Evolutionary conservation across 53 echinoderm and acorn worm species (phyloP), one percentile per base, ranked within the genome.

Genomic region (Echinometra lucunter): DNA sequence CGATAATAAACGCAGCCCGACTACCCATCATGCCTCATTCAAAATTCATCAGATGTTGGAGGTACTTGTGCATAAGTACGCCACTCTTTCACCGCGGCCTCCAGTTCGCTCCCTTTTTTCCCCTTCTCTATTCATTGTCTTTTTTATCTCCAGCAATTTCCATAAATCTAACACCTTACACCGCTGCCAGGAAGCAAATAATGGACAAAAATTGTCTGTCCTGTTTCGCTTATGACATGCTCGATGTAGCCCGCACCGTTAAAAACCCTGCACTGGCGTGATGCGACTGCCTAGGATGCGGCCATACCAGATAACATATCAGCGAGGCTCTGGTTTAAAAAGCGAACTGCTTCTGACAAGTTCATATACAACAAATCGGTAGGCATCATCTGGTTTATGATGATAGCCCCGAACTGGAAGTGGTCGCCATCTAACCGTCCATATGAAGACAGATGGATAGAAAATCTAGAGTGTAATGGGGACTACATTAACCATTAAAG

Each of bases 401-500:
- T 92, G 78, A 92, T 74, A 91, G 91, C 44, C n/a, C 44, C 44
- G 91, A 30, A 42, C 69, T 66, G 45, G 91, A 91, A 91, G 66
- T 66, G 91, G 69, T 63, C 45, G 69, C 91, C 91, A 91, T 72
- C 91, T 91, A 66, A 69, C 91, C 1, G 21, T 18, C 88, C 57
- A 37, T 44, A 92, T 78, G 75, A 92, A 75, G 93, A 92, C 78
- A 92, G 93, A 92, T 92, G 81, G 93, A 58, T 34, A 74, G 34
- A 75, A 78, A 92, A 45, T 6, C 91, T 57, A 56, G 49, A n/a
- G 27, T 16, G 66, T 92, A 75, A 92, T 78, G 74, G 93, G 66
- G 6, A 45, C 94, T 94, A 94, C 94, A 94, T 94, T 94, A 94
- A 94, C 94, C 94, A 94, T 94, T 94, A 94, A 94, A 94, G 94